Evolutionary conservation across 2,797 vertebrate species (phyloP).

Genomic region (Odontamblyopus lacepedii): DNA sequence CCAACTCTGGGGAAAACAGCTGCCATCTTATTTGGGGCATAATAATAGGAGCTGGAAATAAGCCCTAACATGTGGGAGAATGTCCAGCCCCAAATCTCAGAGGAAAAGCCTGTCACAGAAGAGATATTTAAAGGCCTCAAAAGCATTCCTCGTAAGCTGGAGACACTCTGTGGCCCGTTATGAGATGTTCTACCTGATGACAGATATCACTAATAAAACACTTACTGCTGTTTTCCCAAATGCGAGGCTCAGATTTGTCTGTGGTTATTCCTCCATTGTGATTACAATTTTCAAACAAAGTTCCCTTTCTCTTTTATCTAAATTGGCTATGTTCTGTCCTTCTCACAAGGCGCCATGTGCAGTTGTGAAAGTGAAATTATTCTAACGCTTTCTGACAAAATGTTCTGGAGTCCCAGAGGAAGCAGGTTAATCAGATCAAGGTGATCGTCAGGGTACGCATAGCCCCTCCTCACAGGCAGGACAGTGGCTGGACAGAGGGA

Average conservation of each 20-base stretch:
- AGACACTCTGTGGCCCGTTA: background rate
- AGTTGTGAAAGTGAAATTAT: conserved; percentile 41
- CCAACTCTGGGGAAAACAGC: conserved; percentile 68
- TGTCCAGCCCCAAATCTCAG: conserved; percentile 54
- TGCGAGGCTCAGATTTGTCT: conserved; percentile 5
- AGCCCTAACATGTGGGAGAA: conserved; percentile 65
- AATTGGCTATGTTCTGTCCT: background rate
- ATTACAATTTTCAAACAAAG: conserved; percentile 13
- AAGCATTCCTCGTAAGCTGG: conserved; percentile 35
- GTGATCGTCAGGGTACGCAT: conserved; percentile 47
- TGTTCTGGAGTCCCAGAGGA: conserved; percentile 35
- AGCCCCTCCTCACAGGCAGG: conserved; percentile 14
- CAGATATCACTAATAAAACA: conserved; percentile 1
- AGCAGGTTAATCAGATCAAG: conserved; percentile 55
- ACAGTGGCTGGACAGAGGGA: conserved; percentile 28
- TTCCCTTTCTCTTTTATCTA: background rate
- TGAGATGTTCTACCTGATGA: conserved; percentile 28
- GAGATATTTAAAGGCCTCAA: conserved; percentile 56
- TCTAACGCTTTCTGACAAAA: conserved; percentile 45
- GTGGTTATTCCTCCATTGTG: conserved; percentile 3
- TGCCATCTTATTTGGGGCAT: conserved; percentile 70
- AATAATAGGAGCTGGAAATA: conserved; percentile 58
- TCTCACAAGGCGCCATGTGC: conserved; percentile 20
- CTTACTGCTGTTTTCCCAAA: conserved; percentile 3
- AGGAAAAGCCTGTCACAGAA: conserved; percentile 52